phyloP scores from a whole-genome alignment of 2,888 invertebrate species.

The Ephialtes manifestator region DNA sequence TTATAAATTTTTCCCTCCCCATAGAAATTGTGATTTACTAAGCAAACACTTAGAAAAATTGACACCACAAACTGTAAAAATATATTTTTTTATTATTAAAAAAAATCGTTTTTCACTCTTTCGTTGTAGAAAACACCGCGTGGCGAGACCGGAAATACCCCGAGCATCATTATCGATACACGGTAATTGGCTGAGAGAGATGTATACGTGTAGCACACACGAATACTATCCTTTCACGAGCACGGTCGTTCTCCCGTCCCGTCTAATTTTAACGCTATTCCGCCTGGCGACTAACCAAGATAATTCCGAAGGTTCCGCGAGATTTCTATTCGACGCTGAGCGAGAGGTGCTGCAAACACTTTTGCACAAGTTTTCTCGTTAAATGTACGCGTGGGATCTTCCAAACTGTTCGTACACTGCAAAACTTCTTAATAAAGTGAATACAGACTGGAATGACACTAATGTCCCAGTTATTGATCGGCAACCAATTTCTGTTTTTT shows the following conservation, averaged over 20 bases:
- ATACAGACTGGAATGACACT: not conserved
- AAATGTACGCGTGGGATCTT: not conserved
- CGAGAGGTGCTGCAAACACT: slow-evolving; percentile 3
- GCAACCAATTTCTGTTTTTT: not conserved
- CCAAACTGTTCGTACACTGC: not conserved
- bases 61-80: not conserved
- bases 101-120: not conserved
- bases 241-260: slow-evolving; percentile 64
- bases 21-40: too few relatives aligned
- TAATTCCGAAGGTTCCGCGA: slow-evolving; percentile 69
- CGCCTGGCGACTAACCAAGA: slow-evolving; percentile 79
- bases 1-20: too few relatives aligned
- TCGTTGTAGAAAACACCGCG: not conserved
- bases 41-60: too few relatives aligned
- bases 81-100: not conserved
- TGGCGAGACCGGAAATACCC: not conserved
- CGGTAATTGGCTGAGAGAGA: slow-evolving; percentile 24
- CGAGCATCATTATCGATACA: slow-evolving; percentile 6
- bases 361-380: slow-evolving; percentile 7
- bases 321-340: slow-evolving; percentile 59
- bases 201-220: slow-evolving; percentile 10
- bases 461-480: not conserved
- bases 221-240: slow-evolving; percentile 46
- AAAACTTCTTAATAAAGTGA: not conserved
- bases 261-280: slow-evolving; percentile 81